phyloP scores from a whole-genome alignment of 2,113 vertebrate species.

The Percina caprodes region DNA sequence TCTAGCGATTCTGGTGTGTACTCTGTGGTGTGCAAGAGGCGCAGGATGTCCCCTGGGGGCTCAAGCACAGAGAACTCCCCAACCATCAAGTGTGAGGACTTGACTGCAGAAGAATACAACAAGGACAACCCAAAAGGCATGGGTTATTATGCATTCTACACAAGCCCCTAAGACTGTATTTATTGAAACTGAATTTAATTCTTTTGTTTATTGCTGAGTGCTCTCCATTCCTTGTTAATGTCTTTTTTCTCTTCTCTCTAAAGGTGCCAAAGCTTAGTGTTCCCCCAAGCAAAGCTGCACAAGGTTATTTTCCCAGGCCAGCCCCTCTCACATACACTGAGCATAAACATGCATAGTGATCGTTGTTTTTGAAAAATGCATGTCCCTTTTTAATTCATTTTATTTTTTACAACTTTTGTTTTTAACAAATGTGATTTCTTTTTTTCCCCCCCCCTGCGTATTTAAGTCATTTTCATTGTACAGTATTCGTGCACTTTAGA shows the following conservation, averaged over 20 bases:
- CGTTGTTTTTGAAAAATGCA: constrained; percentile 79
- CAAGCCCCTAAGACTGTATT: constrained; percentile 91
- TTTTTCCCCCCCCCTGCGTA: constrained; percentile 79
- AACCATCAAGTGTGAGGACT: constrained; percentile 97
- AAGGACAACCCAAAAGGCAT: constrained; percentile 98
- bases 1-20: constrained; percentile 94
- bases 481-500: constrained; percentile 93
- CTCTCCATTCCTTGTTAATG: constrained; percentile 77
- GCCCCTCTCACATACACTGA: constrained; percentile 75
- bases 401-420: constrained; percentile 73
- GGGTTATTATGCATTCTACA: constrained; percentile 98
- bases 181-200: constrained; percentile 74
- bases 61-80: constrained; percentile 98
- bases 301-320: constrained; percentile 78
- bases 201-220: constrained; percentile 74
- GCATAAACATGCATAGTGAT: constrained; percentile 78
- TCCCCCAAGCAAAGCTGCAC: constrained; percentile 84
- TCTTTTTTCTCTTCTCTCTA: constrained; percentile 84
- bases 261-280: constrained; percentile 96
- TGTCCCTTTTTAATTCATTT: constrained; percentile 77
- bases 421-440: constrained; percentile 68
- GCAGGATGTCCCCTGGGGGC: constrained; percentile 93
- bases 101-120: constrained; percentile 93
- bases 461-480: constrained; percentile 88
- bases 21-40: constrained; percentile 94